phyloP scores from a whole-genome alignment of 2,113 vertebrate species.

The Hydrochoerus hydrochaeris region DNA sequence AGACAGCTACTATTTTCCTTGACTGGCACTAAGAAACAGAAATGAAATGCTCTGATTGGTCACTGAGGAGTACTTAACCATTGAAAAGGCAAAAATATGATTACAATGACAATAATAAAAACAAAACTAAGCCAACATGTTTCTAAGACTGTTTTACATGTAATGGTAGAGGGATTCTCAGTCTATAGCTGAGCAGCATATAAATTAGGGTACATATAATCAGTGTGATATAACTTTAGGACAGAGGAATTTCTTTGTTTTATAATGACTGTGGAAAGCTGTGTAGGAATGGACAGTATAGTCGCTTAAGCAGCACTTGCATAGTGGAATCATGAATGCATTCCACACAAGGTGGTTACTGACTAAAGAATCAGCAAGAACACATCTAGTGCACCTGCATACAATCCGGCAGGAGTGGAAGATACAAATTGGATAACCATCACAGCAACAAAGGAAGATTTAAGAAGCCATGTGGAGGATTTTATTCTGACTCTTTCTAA shows the following conservation, averaged over 20 bases:
- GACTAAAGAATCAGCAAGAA: background rate
- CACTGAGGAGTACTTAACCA: background rate
- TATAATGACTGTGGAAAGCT: background rate
- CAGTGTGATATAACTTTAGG: background rate
- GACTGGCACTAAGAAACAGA: background rate
- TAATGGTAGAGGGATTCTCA: background rate
- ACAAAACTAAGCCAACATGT: background rate
- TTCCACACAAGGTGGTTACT: background rate
- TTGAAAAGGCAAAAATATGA: background rate
- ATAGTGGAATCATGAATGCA: background rate
- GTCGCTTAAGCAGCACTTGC: background rate
- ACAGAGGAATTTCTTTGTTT: background rate
- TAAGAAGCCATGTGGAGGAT: background rate
- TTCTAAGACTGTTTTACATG: background rate
- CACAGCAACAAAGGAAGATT: background rate
- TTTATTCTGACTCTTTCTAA: background rate
- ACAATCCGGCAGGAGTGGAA: background rate
- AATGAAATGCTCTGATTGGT: background rate
- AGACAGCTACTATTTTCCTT: background rate
- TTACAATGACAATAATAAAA: background rate
- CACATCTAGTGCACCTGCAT: accelerated
- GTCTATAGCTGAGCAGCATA: background rate
- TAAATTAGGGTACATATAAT: accelerated
- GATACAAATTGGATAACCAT: no score
- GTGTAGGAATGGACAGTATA: background rate